Evolutionary conservation across 1,140 invertebrate genomes (phyloP), one percentile per base, ranked within the genome.

Genomic region (Hormaphis cornu): DNA sequence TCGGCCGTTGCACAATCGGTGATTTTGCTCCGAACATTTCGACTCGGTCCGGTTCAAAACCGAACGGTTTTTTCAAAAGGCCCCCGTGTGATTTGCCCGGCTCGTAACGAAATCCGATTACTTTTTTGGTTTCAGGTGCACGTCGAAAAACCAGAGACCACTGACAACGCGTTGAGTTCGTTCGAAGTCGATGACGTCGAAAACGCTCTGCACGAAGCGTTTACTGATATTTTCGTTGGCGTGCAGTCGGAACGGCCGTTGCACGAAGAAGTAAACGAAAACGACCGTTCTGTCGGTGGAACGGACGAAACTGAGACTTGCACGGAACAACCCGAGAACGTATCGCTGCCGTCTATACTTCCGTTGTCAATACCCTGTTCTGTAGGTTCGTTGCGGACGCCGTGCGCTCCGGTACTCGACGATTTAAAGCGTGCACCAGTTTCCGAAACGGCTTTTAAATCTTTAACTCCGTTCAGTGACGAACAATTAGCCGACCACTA

Each of bases 351-450:
- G 26, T 58, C 54, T 22, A 46, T 66, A 22, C 1, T 66, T 22
- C 61, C 61, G 22, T 42, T 46, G 20, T 66, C 61, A 20, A 66
- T 66, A 24, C 61, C 61, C 22, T 66, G 61, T 18, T 66, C 61
- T 22, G n/a, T 66, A 9, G 61, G 61, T 24, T 66, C 61, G n/a
- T 46, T 66, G 22, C 61, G 44, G 16, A 66, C 30, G n/a, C 61
- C 61, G 1, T 66, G 61, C 35, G 61, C 61, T 33, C 61, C 61
- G n/a, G 10, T 33, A 46, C 30, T n/a, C 2, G 46, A 66, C n/a
- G 61, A 66, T 7, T 33, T 66, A 30, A 33, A 44, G 20, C 30
- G n/a, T 46, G 10, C 12, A 50, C 10, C 61, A 30, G 7, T 28
- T 35, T 1, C n/a, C 18, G 16, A 63, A 33, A 22, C 1, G 18